These are phyloP conservation scores for Tokudaia tokunoshimensis DNA, from an alignment of 2,797 vertebrate genomes.

Conservation along the genomic window DNA sequence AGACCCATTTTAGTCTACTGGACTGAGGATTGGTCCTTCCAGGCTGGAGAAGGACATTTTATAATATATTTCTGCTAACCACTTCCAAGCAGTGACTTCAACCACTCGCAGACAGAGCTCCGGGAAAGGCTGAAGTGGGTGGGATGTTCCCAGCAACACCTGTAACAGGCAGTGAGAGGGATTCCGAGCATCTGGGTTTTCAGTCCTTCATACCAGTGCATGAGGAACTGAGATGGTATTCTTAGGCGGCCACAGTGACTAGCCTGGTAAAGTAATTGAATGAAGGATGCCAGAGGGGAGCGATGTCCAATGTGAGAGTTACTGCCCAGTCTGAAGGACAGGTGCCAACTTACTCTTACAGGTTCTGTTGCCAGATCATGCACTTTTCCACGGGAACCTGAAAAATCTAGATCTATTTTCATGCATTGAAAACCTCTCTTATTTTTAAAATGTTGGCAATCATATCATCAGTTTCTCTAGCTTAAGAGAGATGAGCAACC, in stretches of 20 bases:
- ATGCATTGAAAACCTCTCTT: slow-evolving; percentile 9
- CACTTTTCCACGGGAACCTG: slow-evolving; percentile 50
- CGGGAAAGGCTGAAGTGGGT: slow-evolving; percentile 5
- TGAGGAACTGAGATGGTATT: slow-evolving; percentile 45
- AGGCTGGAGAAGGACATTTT: background rate
- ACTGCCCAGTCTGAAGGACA: slow-evolving; percentile 35
- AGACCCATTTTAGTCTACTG: background rate
- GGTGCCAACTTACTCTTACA: slow-evolving; percentile 9
- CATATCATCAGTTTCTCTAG: slow-evolving; percentile 26
- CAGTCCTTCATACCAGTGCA: background rate
- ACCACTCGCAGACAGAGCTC: background rate
- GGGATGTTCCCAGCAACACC: slow-evolving; percentile 42
- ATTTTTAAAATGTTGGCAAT: slow-evolving; percentile 59
- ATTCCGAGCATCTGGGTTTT: slow-evolving; percentile 58
- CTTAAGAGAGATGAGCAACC: slow-evolving; percentile 51
- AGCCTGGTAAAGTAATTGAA: slow-evolving; percentile 70
- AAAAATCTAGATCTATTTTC: slow-evolving; percentile 55
- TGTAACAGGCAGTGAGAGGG: slow-evolving; percentile 18
- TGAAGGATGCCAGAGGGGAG: slow-evolving; percentile 15
- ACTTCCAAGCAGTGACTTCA: slow-evolving; percentile 33
- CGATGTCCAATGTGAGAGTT: background rate
- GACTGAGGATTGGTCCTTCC: background rate
- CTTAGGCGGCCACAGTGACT: slow-evolving; percentile 16
- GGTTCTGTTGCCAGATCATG: background rate
- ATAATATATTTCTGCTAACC: background rate